phyloP scores from a whole-genome alignment of 2,113 vertebrate genomes.

The Malurus cyaneus region DNA sequence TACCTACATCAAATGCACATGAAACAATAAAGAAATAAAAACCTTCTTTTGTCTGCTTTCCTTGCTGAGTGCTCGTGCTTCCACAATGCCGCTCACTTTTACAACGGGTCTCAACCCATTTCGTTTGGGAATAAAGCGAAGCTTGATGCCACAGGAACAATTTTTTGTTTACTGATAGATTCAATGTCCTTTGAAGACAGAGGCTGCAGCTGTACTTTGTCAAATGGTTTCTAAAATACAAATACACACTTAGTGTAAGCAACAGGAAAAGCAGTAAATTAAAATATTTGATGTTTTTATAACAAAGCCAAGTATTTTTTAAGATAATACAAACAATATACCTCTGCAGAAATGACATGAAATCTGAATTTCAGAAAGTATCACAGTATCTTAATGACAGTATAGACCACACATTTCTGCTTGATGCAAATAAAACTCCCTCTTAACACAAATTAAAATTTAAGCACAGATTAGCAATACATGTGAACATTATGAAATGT shows the following conservation, averaged over 20 bases:
- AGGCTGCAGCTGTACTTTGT: constrained; percentile 77
- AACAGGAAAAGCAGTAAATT: background rate
- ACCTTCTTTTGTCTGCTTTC: constrained; percentile 56
- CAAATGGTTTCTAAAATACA: constrained; percentile 80
- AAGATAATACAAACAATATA: background rate
- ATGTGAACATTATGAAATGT: background rate
- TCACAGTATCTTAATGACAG: background rate
- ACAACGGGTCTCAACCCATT: constrained; percentile 87
- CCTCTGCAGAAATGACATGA: background rate
- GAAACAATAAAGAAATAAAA: background rate
- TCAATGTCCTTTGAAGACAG: constrained; percentile 74
- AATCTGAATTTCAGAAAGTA: background rate
- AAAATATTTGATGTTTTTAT: background rate
- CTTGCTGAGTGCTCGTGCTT: constrained; percentile 43
- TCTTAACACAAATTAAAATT: background rate
- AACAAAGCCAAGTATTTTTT: background rate
- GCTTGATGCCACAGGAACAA: constrained; percentile 63
- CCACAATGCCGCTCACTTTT: constrained; percentile 63
- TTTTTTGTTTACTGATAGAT: constrained; percentile 41
- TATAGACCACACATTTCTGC: background rate
- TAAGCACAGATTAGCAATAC: background rate
- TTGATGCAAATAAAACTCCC: background rate
- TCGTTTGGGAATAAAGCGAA: constrained; percentile 91
- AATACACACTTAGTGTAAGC: background rate
- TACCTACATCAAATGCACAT: background rate